phyloP scores from a whole-genome alignment of 2,797 vertebrate genomes.

The Alca torda region DNA sequence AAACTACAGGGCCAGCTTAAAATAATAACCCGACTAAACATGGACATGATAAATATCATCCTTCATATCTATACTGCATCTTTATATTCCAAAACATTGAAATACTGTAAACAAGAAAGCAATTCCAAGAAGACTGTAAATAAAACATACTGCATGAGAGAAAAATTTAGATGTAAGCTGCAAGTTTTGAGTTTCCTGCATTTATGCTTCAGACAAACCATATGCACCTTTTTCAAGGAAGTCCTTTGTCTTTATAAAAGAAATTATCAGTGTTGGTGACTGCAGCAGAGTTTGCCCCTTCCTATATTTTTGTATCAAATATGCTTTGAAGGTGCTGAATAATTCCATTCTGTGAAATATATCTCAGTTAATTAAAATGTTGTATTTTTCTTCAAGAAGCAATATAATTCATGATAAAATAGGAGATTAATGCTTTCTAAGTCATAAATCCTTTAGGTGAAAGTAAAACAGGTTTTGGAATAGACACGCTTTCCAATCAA shows the following conservation, averaged over 20 bases:
- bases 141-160: background rate
- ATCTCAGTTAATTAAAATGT: slow-evolving; percentile 21
- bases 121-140: background rate
- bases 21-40: background rate
- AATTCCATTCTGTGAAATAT: background rate
- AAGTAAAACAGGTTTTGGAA: background rate
- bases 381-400: background rate
- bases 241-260: background rate
- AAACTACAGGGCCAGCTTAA: background rate
- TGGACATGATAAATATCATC: background rate
- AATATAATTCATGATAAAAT: background rate
- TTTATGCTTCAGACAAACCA: background rate
- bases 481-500: background rate
- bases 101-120: background rate
- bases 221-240: background rate
- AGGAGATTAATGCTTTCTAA: background rate
- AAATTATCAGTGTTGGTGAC: background rate
- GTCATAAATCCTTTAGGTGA: background rate
- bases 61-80: background rate
- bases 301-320: background rate
- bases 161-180: background rate
- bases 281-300: background rate
- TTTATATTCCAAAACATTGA: background rate
- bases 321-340: background rate
- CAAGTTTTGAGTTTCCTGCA: background rate